Base-by-base conservation (phyloP, 1,140 invertebrate genomes). In the Andrena cerasifolii region DNA sequence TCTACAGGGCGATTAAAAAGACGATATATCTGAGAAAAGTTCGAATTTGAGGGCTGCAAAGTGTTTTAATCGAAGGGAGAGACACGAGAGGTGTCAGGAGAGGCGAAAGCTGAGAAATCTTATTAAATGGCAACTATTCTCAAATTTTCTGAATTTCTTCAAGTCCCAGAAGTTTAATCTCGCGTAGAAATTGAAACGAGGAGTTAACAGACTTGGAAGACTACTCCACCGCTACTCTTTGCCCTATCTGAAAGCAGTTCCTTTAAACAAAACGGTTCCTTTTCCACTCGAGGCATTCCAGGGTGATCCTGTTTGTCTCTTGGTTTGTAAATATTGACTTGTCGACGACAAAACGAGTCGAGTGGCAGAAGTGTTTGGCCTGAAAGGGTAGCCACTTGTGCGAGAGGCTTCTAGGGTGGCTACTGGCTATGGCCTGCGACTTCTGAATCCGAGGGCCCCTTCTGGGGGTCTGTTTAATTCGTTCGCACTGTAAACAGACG, bases 401-500 rank as follows among this genome's bases (percentile, higher is more conserved):
- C 18, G 54, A 31, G 63, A 40, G 28, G 49, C 26, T 62, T 16
- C 26, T 18, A 61, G 40, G 49, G 66, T 45, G 21, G 24, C 24
- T 47, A 56, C 43, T 63, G n/a, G 33, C 3, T 7, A 40, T 53
- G 49, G 56, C n/a, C 31, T 26, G n/a, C 53, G 56, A 71, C 62
- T 58, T 62, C 56, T 72, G 72, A 85, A 80, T 85, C 59, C 28
- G n/a, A 49, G 51, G 51, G 40, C 53, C 49, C 62, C n/a, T 56
- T 51, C 58, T 40, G 80, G 80, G 58, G 79, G 75, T 86, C 80
- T 88, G 82, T 87, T 83, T 87, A 82, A 87, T 87, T 80, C 80
- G 47, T 1, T 53, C 72, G 40, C n/a, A 63, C 68, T 51, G 45
- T 85, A 87, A 87, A 87, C 78, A 87, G 67, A 47, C 62, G 49